These are phyloP conservation scores for Tachysurus vachellii DNA, from an alignment of 2,113 vertebrate genomes.

Conservation along the genomic window DNA sequence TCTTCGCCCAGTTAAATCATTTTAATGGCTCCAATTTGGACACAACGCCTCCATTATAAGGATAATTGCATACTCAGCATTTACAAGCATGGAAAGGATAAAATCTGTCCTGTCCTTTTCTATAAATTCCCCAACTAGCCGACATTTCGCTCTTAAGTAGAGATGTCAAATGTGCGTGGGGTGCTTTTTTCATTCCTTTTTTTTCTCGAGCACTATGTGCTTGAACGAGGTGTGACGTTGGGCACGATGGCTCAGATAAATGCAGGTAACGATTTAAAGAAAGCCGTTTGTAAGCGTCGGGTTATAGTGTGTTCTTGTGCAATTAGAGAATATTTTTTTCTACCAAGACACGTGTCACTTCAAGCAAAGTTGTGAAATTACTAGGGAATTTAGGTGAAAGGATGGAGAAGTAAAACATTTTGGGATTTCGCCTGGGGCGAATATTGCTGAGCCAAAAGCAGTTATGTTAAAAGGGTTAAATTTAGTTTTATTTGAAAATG, in stretches of 20 bases:
- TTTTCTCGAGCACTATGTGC: slow-evolving; percentile 56
- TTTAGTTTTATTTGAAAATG: slow-evolving; percentile 16
- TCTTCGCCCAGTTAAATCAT: slow-evolving; percentile 81
- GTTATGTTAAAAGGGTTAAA: slow-evolving; percentile 22
- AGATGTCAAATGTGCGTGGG: slow-evolving; percentile 72
- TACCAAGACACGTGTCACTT: slow-evolving; percentile 7
- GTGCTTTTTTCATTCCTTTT: slow-evolving; percentile 59
- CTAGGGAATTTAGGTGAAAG: background rate
- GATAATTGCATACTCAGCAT: slow-evolving; percentile 82
- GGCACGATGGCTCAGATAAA: slow-evolving; percentile 44
- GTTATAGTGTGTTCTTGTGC: slow-evolving; percentile 26
- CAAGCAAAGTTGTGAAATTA: slow-evolving; percentile 9
- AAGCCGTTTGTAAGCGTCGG: slow-evolving; percentile 15
- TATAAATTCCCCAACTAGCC: slow-evolving; percentile 68
- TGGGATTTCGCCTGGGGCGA: background rate
- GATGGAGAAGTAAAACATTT: slow-evolving; percentile 2
- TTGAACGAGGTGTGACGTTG: slow-evolving; percentile 62
- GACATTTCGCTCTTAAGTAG: slow-evolving; percentile 72
- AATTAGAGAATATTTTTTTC: slow-evolving; percentile 20
- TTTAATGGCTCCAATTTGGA: slow-evolving; percentile 83
- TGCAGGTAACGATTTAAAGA: slow-evolving; percentile 33
- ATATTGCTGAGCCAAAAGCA: background rate
- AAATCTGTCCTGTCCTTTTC: slow-evolving; percentile 78
- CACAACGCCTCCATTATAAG: slow-evolving; percentile 80
- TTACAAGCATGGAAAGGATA: slow-evolving; percentile 80